These are phyloP conservation scores for Cyclopterus lumpus DNA, from an alignment of 2,797 vertebrate species.

Conservation along the genomic window DNA sequence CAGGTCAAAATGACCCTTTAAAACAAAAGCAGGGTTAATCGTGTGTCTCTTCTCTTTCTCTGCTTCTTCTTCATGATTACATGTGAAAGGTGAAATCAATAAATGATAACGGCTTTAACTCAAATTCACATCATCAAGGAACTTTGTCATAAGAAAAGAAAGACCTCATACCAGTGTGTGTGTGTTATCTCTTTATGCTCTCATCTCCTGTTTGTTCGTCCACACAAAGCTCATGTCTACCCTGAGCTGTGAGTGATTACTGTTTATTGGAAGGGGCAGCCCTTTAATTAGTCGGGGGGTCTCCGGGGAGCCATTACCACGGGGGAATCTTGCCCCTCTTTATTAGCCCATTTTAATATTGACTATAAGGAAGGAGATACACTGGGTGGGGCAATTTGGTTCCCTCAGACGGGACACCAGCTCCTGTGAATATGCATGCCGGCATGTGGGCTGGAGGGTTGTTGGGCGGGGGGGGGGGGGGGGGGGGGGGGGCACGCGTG, in stretches of 20 bases:
- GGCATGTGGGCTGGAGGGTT: conserved; percentile 42
- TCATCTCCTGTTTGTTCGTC: conserved; percentile 38
- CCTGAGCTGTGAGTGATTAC: conserved; percentile 78
- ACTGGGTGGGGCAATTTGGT: conserved; percentile 66
- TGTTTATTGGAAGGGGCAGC: conserved; percentile 80
- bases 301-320: conserved; percentile 80
- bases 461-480: conserved; percentile 39
- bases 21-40: background rate
- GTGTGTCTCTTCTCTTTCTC: background rate
- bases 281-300: conserved; percentile 83
- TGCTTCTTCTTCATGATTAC: background rate
- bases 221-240: conserved; percentile 47
- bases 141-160: background rate
- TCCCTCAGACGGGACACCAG: conserved; percentile 75
- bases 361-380: conserved; percentile 69
- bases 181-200: conserved; percentile 29
- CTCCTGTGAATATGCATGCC: conserved; percentile 80
- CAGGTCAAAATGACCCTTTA: background rate
- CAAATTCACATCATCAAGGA: background rate
- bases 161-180: background rate
- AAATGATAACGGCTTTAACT: background rate
- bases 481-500: conserved; percentile 52
- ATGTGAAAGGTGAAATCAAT: background rate
- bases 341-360: conserved; percentile 88
- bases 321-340: conserved; percentile 84